Percentiles rank a stretch among this genome's conserved stretches.
These are phyloP conservation scores for Seriola rivoliana DNA, from an alignment of 2,113 vertebrate genomes.

Conservation along the genomic window DNA sequence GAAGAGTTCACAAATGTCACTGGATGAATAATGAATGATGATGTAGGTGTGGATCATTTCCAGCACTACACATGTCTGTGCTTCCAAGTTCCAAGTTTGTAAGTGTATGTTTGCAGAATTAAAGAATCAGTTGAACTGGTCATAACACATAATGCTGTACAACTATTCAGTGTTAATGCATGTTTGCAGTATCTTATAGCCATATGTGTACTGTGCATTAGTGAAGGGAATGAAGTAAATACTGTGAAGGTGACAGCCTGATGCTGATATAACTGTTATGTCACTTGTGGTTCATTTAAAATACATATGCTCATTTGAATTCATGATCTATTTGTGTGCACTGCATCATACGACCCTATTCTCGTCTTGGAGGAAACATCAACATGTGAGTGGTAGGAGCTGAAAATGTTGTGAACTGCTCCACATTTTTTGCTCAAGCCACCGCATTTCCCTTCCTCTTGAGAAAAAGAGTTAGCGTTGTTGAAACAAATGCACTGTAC, in stretches of 20 bases:
- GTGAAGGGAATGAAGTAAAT: not conserved
- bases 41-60: too few species aligned
- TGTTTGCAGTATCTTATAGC: not conserved
- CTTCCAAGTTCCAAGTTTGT: too few species aligned
- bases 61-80: too few species aligned
- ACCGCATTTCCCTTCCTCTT: slow-evolving; percentile 48
- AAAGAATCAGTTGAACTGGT: not conserved
- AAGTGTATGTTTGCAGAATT: too few species aligned
- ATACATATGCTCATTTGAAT: not conserved
- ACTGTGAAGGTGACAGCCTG: not conserved
- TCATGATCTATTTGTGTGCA: not conserved
- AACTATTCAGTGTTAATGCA: not conserved
- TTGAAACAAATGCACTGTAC: slow-evolving; percentile 43
- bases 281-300: not conserved
- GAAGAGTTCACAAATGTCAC: too few species aligned
- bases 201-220: not conserved
- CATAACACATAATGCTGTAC: too few species aligned
- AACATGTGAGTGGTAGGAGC: not conserved
- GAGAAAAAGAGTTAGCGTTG: slow-evolving; percentile 57
- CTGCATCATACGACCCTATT: not conserved
- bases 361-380: not conserved
- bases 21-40: too few species aligned
- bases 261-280: not conserved
- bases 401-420: slow-evolving; percentile 34
- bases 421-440: slow-evolving; percentile 52